A percentile compares a stretch with the other conserved stretches of the same genome.
phyloP scores from a whole-genome alignment of 2,797 vertebrate genomes.

The Erethizon dorsatum region DNA sequence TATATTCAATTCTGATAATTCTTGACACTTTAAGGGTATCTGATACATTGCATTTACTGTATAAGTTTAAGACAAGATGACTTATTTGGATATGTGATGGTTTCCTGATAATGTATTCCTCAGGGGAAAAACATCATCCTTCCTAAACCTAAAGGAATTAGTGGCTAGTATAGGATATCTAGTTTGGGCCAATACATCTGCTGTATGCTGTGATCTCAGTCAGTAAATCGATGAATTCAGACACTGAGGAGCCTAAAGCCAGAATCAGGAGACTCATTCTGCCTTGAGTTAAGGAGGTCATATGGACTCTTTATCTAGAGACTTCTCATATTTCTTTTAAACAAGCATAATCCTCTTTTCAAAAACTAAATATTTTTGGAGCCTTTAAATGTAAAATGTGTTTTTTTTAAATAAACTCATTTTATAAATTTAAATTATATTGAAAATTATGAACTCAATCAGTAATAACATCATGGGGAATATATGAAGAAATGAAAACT shows the following conservation, averaged over 20 bases:
- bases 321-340: constrained; percentile 22
- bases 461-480: constrained; percentile 15
- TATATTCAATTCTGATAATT: constrained; percentile 49
- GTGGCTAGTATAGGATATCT: background rate
- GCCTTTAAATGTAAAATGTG: background rate
- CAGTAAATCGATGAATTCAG: constrained; percentile 22
- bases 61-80: constrained; percentile 41
- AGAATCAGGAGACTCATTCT: background rate
- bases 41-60: constrained; percentile 44
- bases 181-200: background rate
- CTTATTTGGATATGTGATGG: background rate
- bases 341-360: background rate
- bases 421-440: constrained; percentile 44
- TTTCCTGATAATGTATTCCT: constrained; percentile 58
- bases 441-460: constrained; percentile 38
- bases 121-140: background rate
- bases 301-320: background rate
- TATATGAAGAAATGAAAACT: constrained; percentile 11
- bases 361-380: constrained; percentile 24
- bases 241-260: background rate
- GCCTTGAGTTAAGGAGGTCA: background rate
- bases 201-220: background rate
- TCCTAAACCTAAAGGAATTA: constrained; percentile 51
- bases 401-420: constrained; percentile 12
- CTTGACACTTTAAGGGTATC: background rate